Conservation (phyloP, 1,140 invertebrate genomes). For the Conus ventricosus region DNA sequence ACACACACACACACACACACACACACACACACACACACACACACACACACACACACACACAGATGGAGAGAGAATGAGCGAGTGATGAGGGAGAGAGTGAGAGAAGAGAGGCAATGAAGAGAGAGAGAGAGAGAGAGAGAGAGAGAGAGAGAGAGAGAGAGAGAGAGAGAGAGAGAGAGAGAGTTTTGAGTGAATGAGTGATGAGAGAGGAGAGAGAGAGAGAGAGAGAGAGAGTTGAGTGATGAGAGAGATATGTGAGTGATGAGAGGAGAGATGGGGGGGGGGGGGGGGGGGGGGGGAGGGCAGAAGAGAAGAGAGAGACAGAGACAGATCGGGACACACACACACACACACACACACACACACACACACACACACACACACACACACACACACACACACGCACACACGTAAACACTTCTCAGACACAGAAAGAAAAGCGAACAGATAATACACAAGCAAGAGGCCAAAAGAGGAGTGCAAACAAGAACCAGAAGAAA, state of each 20-base stretch:
- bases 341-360: neutral
- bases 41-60: neutral
- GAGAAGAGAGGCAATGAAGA: neutral
- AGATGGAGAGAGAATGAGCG: neutral
- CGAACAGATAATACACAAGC: too few relatives aligned
- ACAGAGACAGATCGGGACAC: too few relatives aligned
- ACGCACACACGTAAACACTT: too few relatives aligned
- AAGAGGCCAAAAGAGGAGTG: too few relatives aligned
- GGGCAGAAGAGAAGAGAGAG: too few relatives aligned
- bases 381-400: constrained; percentile 31
- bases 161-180: neutral
- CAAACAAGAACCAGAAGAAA: neutral
- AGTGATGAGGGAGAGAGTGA: neutral
- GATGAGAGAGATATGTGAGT: too few relatives aligned
- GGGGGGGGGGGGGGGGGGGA: too few relatives aligned
- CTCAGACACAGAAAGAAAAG: too few relatives aligned
- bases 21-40: constrained; percentile 8
- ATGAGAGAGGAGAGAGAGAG: neutral
- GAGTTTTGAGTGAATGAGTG: too few relatives aligned
- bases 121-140: neutral
- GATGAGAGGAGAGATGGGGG: too few relatives aligned
- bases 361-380: constrained; percentile 32
- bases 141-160: neutral
- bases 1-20: constrained; percentile 5
- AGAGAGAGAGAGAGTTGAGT: neutral